Percentiles rank a stretch among this genome's conserved stretches.
These are phyloP conservation scores for Spheniscus mendiculus DNA, from an alignment of 2,113 vertebrate genomes.

Conservation along the genomic window DNA sequence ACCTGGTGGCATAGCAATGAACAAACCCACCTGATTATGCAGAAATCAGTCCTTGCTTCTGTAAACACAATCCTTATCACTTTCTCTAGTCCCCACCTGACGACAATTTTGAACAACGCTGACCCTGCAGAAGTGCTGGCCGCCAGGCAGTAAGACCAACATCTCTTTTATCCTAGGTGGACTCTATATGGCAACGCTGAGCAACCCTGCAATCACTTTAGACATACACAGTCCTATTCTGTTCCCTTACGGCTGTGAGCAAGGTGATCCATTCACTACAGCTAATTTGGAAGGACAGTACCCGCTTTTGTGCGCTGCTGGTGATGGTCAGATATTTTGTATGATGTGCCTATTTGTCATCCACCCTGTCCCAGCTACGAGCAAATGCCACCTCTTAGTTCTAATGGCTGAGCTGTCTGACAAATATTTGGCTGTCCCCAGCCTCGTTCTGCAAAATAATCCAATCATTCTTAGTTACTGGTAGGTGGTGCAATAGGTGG, in stretches of 20 bases:
- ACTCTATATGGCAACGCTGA: background rate
- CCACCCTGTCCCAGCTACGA: background rate
- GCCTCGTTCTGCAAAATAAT: background rate
- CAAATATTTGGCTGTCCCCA: background rate
- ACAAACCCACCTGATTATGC: background rate
- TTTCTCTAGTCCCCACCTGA: background rate
- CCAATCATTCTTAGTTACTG: background rate
- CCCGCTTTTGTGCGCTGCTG: background rate
- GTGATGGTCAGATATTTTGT: background rate
- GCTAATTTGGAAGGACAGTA: background rate
- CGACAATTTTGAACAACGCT: background rate
- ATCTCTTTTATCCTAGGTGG: background rate
- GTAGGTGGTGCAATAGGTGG: background rate
- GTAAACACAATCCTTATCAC: background rate
- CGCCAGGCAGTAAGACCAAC: background rate
- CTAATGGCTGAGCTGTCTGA: background rate
- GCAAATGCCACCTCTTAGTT: background rate
- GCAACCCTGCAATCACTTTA: background rate
- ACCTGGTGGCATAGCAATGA: background rate
- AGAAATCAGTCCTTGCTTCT: background rate
- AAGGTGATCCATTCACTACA: background rate
- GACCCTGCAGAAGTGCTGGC: background rate
- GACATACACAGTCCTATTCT: background rate
- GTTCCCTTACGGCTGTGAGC: accelerated
- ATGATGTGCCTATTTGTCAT: background rate